These are phyloP conservation scores for Danio tinwini DNA, from an alignment of 2,797 vertebrate species.

Conservation along the genomic window DNA sequence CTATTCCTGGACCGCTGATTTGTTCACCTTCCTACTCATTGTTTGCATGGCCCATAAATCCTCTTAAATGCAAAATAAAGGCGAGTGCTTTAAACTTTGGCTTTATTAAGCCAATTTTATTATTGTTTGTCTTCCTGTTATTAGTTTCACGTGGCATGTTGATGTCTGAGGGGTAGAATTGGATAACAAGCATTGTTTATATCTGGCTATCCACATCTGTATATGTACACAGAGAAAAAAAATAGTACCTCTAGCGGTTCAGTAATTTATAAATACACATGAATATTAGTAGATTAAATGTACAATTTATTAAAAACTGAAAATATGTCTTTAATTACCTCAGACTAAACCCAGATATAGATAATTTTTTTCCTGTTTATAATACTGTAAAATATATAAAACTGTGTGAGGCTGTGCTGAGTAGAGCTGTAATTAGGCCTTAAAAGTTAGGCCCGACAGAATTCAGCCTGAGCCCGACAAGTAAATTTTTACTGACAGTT, in stretches of 20 bases:
- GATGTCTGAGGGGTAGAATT: neutral
- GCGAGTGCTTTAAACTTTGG: neutral
- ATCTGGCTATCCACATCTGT: neutral
- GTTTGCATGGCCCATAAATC: conserved; percentile 27
- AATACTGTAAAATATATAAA: no score
- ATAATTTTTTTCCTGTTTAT: no score
- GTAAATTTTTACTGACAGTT: no score
- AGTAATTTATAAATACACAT: neutral
- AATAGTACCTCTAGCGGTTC: neutral
- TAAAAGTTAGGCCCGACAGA: no score
- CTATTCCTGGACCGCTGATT: neutral
- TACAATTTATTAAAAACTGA: no score
- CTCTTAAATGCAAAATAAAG: neutral
- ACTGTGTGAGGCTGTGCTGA: no score
- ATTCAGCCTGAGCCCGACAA: no score
- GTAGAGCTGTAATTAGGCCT: no score
- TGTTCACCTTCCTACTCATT: conserved; percentile 8
- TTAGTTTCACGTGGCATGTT: neutral
- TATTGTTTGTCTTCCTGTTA: conserved; percentile 8
- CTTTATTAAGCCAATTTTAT: conserved; percentile 14
- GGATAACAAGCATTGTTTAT: neutral
- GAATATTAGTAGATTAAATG: neutral
- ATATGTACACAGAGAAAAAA: neutral
- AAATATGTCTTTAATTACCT: no score
- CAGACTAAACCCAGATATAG: no score